Evolutionary conservation across 2,113 vertebrate species (phyloP).

Genomic region (Propithecus coquereli): DNA sequence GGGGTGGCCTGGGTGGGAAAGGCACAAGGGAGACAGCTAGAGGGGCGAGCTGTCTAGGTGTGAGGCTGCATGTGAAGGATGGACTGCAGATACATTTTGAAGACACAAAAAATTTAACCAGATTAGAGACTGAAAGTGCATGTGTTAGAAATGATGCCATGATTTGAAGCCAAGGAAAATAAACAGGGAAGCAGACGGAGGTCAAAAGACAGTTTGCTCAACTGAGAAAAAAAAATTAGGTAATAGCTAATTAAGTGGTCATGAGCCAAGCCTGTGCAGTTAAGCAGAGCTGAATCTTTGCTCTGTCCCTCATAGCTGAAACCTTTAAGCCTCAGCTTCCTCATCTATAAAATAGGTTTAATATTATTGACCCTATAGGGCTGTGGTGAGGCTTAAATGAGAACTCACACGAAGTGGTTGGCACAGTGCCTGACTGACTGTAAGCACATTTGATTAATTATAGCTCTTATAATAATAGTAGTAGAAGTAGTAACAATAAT

Average conservation of each 20-base stretch:
- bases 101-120: constrained; percentile 12
- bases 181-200: constrained; percentile 71
- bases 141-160: constrained; percentile 61
- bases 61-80: background rate
- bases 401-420: background rate
- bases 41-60: background rate
- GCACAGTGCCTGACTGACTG: background rate
- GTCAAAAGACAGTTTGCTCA: constrained; percentile 72
- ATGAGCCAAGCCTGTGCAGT: constrained; percentile 42
- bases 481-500: background rate
- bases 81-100: background rate
- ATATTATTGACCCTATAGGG: background rate
- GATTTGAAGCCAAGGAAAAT: constrained; percentile 71
- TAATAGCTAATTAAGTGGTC: constrained; percentile 68
- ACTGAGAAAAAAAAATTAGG: constrained; percentile 69
- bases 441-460: background rate
- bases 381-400: background rate
- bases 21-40: background rate
- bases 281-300: background rate
- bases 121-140: constrained; percentile 60
- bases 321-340: constrained; percentile 40
- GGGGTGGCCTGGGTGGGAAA: no score
- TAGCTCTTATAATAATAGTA: background rate
- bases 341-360: constrained; percentile 38
- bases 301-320: background rate